phyloP scores from a whole-genome alignment of 2,888 invertebrate genomes.

The Ephialtes manifestator region DNA sequence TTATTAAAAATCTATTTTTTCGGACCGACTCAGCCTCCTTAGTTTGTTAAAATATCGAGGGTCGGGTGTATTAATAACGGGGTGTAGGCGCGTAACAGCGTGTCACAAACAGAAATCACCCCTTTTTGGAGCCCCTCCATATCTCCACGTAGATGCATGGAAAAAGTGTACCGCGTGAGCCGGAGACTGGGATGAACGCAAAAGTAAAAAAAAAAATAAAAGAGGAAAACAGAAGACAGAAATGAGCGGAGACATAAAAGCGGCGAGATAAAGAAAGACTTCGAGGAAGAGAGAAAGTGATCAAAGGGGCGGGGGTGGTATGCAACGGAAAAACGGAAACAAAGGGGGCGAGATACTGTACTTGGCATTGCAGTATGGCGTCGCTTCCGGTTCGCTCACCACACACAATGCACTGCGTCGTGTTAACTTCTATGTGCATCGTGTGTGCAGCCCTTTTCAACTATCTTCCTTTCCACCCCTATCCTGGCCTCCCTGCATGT shows the following conservation, averaged over 20 bases:
- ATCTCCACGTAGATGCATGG: neutral
- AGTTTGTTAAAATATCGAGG: neutral
- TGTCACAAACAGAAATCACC: constrained; percentile 26
- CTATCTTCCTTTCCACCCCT: constrained; percentile 58
- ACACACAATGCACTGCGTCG: constrained; percentile 84
- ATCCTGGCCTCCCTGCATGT: constrained; percentile 34
- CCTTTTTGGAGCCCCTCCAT: neutral
- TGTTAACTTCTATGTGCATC: constrained; percentile 81
- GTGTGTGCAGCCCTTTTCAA: constrained; percentile 57
- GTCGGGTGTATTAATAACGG: constrained; percentile 13
- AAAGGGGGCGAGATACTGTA: constrained; percentile 79
- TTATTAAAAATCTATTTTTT: neutral
- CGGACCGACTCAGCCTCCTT: neutral
- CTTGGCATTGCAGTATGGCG: constrained; percentile 81
- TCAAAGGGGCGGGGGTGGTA: constrained; percentile 66
- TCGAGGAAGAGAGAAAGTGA: constrained; percentile 73
- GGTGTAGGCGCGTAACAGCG: constrained; percentile 14
- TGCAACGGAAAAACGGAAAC: constrained; percentile 76
- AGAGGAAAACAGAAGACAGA: constrained; percentile 22
- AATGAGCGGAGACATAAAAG: constrained; percentile 35
- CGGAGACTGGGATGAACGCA: constrained; percentile 13
- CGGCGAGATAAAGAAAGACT: constrained; percentile 40
- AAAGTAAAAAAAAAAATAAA: constrained; percentile 34
- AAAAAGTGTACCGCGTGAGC: constrained; percentile 16
- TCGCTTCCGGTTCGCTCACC: constrained; percentile 86